Conservation (phyloP, 2,888 invertebrate species). For the Acanthosepion esculentum region DNA sequence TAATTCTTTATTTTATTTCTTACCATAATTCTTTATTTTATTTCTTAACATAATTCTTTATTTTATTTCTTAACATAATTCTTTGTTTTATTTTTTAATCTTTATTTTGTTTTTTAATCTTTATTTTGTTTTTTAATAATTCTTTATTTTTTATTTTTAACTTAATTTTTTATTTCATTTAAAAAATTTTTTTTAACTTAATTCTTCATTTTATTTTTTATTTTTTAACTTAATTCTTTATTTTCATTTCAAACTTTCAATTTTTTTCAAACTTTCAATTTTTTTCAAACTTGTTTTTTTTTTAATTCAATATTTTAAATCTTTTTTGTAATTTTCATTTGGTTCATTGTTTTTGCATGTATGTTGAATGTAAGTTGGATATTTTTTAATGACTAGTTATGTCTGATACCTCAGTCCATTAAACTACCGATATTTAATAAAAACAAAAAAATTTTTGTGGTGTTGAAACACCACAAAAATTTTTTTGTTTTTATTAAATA, state of each 20-base stretch:
- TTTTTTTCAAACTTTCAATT: background rate
- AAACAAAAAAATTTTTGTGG: too few species aligned
- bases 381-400: background rate
- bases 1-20: background rate
- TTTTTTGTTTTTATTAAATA: too few species aligned
- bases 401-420: background rate
- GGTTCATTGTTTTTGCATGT: background rate
- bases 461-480: too few species aligned
- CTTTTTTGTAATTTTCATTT: background rate
- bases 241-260: background rate
- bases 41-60: background rate
- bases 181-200: background rate
- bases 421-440: too few species aligned
- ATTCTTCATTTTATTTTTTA: background rate
- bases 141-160: background rate
- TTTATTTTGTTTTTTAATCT: too few species aligned
- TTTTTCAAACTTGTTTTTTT: background rate
- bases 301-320: background rate
- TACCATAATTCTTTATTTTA: background rate
- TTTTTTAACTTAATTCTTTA: background rate
- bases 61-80: background rate
- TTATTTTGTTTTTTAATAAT: background rate
- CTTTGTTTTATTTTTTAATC: background rate
- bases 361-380: background rate
- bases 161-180: background rate